Conservation (phyloP, 2,113 vertebrate genomes). For the Festucalex cinctus region DNA sequence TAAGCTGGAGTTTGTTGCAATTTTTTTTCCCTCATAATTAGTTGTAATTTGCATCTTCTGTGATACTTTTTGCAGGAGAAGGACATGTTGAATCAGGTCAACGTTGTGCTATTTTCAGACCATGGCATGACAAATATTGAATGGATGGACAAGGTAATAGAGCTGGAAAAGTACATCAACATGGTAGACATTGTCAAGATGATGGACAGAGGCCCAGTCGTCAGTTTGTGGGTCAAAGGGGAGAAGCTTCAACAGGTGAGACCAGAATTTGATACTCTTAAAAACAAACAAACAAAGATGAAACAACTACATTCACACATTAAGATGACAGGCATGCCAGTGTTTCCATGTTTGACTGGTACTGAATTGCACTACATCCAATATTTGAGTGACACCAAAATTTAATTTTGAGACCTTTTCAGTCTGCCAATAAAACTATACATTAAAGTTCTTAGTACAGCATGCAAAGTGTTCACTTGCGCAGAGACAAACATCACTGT, state of each 20-base stretch:
- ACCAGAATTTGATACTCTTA: not conserved
- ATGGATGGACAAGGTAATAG: conserved; percentile 90
- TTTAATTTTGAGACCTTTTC: no score
- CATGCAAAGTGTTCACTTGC: no score
- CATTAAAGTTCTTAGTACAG: no score
- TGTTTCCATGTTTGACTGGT: no score
- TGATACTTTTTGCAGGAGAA: conserved; percentile 70
- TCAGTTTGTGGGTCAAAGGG: conserved; percentile 85
- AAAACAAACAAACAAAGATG: no score
- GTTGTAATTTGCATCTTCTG: conserved; percentile 1
- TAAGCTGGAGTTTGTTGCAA: not conserved
- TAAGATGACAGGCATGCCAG: no score
- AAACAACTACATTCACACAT: no score
- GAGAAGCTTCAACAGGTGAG: conserved; percentile 75
- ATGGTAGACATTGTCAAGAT: conserved; percentile 79
- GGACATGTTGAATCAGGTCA: conserved; percentile 75
- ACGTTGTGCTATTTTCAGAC: conserved; percentile 89
- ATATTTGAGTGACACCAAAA: no score
- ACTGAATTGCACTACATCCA: no score
- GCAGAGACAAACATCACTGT: no score
- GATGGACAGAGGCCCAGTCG: conserved; percentile 87
- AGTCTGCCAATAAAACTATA: no score
- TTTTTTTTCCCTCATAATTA: not conserved
- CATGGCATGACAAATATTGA: conserved; percentile 92
- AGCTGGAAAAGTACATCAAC: conserved; percentile 80